Conservation (phyloP, 2,797 vertebrate genomes). For the Paramormyrops hopkinsi region DNA sequence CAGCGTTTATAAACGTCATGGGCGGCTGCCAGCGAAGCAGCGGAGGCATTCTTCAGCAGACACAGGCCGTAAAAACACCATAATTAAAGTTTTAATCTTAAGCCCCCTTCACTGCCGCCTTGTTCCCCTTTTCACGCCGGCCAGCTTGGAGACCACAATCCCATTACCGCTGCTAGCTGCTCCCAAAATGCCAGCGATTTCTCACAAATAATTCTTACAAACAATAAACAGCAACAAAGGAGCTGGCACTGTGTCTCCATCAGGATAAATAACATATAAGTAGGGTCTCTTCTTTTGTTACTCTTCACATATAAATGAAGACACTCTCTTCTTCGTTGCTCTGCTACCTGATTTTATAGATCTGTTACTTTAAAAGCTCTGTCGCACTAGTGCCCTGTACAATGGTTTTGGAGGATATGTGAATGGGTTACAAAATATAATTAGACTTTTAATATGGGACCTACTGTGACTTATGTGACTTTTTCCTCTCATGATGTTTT, state of each 20-base stretch:
- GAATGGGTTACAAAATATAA: not conserved
- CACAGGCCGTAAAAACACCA: not conserved
- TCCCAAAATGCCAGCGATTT: not conserved
- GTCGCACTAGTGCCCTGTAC: not conserved
- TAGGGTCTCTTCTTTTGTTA: not conserved
- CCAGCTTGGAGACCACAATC: not conserved
- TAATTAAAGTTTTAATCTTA: constrained; percentile 4
- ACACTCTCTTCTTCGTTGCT: not conserved
- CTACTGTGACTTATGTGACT: not conserved
- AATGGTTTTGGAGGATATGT: not conserved
- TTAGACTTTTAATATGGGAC: not conserved
- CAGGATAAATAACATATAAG: not conserved
- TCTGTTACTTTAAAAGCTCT: not conserved
- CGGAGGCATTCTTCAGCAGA: not conserved
- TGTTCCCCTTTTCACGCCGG: not conserved
- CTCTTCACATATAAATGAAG: not conserved
- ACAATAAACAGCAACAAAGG: not conserved
- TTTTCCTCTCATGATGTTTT: not conserved
- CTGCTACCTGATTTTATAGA: not conserved
- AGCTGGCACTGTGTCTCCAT: not conserved
- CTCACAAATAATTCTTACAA: not conserved
- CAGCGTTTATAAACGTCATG: not conserved
- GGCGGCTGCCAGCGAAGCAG: not conserved
- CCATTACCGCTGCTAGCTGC: not conserved
- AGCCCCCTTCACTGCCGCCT: not conserved